These are phyloP conservation scores for Corythornis vintsioides DNA, from an alignment of 2,113 vertebrate species.

Conservation along the genomic window DNA sequence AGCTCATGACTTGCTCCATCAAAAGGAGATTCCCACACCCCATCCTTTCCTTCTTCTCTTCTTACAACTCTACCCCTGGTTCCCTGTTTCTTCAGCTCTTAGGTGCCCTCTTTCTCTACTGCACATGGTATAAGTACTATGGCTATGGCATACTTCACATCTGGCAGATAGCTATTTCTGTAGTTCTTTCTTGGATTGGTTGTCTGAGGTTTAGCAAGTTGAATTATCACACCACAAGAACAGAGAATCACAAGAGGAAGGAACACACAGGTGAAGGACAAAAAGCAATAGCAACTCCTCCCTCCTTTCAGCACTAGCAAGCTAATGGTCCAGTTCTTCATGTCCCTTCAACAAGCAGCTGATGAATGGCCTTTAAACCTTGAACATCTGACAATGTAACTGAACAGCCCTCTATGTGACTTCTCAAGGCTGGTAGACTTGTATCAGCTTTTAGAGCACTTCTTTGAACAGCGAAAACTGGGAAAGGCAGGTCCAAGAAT, in stretches of 20 bases:
- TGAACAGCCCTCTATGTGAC: background rate
- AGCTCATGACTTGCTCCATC: background rate
- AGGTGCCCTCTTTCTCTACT: background rate
- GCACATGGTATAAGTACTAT: background rate
- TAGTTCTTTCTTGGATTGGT: background rate
- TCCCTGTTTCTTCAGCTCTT: background rate
- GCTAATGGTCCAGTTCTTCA: background rate
- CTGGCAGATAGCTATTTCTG: background rate
- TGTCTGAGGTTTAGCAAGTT: background rate
- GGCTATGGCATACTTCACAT: background rate
- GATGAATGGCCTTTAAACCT: background rate
- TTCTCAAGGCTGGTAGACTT: background rate
- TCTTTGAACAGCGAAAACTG: fast-evolving
- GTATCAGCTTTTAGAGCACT: background rate
- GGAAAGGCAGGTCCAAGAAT: background rate
- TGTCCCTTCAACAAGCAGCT: background rate
- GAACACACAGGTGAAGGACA: background rate
- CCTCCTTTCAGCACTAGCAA: background rate
- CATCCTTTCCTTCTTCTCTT: background rate
- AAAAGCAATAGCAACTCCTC: fast-evolving
- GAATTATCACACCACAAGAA: background rate
- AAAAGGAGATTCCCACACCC: background rate
- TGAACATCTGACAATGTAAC: background rate
- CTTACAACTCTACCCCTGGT: background rate
- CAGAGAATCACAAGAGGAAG: background rate